phyloP scores from a whole-genome alignment of 2,888 invertebrate species.

The Parnassius apollo region DNA sequence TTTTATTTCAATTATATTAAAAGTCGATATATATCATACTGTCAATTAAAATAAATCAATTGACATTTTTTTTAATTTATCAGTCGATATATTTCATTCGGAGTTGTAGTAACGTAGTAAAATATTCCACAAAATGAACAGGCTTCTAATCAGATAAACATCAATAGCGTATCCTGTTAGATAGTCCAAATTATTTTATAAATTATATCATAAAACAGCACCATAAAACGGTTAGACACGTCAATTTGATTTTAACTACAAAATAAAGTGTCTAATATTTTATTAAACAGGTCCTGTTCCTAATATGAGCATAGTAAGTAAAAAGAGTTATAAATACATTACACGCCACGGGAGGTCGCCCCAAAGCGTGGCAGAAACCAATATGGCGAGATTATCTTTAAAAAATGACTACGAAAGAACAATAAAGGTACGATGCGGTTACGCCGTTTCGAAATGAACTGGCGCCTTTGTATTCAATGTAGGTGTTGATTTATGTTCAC shows the following conservation, averaged over 20 bases:
- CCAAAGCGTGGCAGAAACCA: constrained; percentile 8
- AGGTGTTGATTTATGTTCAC: constrained; percentile 17
- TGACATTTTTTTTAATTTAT: no score
- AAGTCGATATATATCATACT: no score
- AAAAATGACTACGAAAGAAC: constrained; percentile 45
- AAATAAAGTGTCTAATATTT: constrained; percentile 2
- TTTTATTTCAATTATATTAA: no score
- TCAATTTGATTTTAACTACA: constrained; percentile 1
- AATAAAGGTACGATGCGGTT: constrained; percentile 41
- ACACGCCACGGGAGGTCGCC: constrained; percentile 11
- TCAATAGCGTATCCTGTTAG: no score
- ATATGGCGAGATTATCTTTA: constrained; percentile 43
- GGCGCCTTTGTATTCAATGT: constrained; percentile 7
- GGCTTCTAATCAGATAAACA: no score
- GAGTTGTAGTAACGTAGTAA: no score
- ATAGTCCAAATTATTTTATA: background rate
- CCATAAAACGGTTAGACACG: background rate
- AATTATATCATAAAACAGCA: background rate
- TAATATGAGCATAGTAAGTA: constrained; percentile 1
- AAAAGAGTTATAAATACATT: constrained; percentile 1
- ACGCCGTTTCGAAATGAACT: constrained; percentile 30
- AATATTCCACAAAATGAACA: no score
- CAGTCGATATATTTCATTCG: no score
- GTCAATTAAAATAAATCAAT: no score
- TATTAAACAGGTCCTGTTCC: constrained; percentile 5